phyloP scores from a whole-genome alignment of 2,797 vertebrate species.

The Pseudochirops cupreus region DNA sequence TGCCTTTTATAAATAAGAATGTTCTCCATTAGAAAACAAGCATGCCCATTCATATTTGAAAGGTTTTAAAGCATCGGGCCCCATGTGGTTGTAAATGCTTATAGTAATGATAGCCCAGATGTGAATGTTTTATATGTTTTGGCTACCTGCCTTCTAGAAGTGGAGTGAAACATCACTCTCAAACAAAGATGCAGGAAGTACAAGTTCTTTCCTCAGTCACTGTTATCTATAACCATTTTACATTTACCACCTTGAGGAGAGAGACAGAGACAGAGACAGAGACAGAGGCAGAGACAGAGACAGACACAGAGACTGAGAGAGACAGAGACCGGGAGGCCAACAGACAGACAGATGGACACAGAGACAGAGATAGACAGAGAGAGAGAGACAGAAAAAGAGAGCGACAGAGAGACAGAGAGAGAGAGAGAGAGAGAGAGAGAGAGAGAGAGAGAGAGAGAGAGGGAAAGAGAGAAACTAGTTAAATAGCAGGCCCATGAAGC shows the following conservation, averaged over 20 bases:
- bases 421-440: too few relatives aligned
- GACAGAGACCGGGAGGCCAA: too few relatives aligned
- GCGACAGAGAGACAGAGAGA: background rate
- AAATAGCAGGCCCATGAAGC: background rate
- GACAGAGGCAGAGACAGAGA: too few relatives aligned
- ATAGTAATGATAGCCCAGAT: slow-evolving; percentile 28
- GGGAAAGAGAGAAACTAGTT: too few relatives aligned
- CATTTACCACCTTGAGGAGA: background rate
- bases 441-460: too few relatives aligned
- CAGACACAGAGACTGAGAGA: too few relatives aligned
- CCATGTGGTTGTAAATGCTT: background rate
- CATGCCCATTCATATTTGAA: slow-evolving; percentile 4
- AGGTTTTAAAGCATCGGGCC: slow-evolving; percentile 2
- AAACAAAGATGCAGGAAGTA: background rate
- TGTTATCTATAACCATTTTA: background rate
- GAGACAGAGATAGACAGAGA: too few relatives aligned
- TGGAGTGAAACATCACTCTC: background rate
- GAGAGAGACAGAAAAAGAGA: too few relatives aligned
- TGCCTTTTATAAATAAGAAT: background rate
- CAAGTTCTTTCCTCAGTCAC: background rate
- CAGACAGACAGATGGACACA: too few relatives aligned
- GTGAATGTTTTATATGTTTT: background rate
- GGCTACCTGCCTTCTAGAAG: background rate
- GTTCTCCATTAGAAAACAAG: slow-evolving; percentile 27
- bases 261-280: too few relatives aligned